phyloP scores from a whole-genome alignment of 2,113 vertebrate species.

The Heteronetta atricapilla region DNA sequence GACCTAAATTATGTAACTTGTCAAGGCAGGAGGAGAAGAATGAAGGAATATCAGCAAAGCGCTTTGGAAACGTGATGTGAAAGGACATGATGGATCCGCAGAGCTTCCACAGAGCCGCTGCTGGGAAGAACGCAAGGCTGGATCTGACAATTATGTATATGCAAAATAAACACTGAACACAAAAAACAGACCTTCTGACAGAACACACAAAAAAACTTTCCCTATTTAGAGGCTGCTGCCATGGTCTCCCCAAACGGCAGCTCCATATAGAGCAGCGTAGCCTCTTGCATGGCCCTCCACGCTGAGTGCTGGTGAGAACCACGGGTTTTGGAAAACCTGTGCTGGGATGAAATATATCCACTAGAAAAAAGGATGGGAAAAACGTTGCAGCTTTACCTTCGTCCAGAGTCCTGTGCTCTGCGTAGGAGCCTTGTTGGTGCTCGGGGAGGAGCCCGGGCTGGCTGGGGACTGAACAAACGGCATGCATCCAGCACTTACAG shows the following conservation, averaged over 20 bases:
- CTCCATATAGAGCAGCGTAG: neutral
- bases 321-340: neutral
- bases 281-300: neutral
- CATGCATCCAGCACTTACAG: neutral
- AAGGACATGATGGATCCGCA: neutral
- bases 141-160: neutral
- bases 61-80: neutral
- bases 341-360: neutral
- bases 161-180: neutral
- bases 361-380: neutral
- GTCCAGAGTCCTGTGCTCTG: neutral
- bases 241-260: fast-evolving
- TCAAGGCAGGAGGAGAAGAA: neutral
- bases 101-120: neutral
- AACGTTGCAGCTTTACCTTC: neutral
- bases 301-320: neutral
- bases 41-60: neutral
- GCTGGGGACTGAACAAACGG: neutral
- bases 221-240: neutral
- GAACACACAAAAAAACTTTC: neutral
- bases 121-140: neutral
- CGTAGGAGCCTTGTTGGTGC: neutral
- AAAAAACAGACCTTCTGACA: neutral
- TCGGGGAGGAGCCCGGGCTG: neutral
- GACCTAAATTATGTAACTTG: neutral